Base-by-base conservation (phyloP, 2,888 invertebrate species). In the Oxycera nigricornis region DNA sequence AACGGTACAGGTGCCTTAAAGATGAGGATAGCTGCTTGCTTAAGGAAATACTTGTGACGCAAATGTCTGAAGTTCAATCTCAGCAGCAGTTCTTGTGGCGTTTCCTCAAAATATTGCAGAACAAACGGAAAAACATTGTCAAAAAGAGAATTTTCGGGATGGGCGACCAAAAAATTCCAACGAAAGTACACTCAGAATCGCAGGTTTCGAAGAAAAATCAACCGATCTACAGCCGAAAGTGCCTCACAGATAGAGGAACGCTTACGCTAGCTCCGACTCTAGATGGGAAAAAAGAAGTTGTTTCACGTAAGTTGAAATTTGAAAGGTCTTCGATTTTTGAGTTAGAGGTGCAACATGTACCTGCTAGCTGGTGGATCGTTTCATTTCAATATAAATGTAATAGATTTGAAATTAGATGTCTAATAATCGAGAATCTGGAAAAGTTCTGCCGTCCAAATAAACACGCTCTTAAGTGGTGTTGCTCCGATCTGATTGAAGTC, bases 51-150 rank as follows among this genome's bases (percentile, higher is more conserved):
- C 31, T 70, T 3, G 70, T 35, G 20, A 62, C 22, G 1, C 70
- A 70, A 2, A 70, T 70, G 70, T 70, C 70, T 2, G 55, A 52
- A 31, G 55, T 70, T 9, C 31, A 70, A 31, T 70, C 31, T 14
- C 70, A 70, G 7, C 52, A 55, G 22, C 22, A 52, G 20, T 17
- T 20, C 31, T 70, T 52, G 14, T 52, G 55, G 30, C 26, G 35
- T 6, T 31, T 70, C n/a, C 30, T 70, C 9, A 30, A 52, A 55
- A 30, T 52, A 7, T 17, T 68, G 17, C 35, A 68, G 31, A 30
- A 50, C 17, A 50, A 68, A 50, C 46, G 68, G 14, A 28, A 50
- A 11, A 68, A 50, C 39, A n/a, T 26, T 14, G 17, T 67, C n/a
- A 39, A 41, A 24, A 41, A 22, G 11, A 41, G 41, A 2, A 24